A percentile compares a stretch with the other conserved stretches of the same genome.
Evolutionary conservation across 2,113 vertebrate species (phyloP).

Genomic region (Lethenteron camtschaticum): DNA sequence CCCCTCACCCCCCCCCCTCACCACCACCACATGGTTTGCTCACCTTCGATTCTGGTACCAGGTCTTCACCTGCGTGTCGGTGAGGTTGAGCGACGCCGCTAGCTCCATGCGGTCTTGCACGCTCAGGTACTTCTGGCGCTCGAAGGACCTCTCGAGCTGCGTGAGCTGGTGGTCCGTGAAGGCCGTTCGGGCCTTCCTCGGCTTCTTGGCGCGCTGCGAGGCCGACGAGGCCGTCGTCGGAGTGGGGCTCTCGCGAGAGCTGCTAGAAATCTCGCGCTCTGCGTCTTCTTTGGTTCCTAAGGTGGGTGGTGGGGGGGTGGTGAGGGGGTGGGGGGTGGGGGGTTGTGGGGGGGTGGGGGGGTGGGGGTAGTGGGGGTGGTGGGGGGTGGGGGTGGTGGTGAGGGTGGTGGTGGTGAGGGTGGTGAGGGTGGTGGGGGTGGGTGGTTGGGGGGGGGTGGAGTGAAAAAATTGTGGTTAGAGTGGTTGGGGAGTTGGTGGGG

Average conservation of each 20-base stretch:
- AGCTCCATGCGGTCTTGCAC: constrained; percentile 98
- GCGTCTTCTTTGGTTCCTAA: constrained; percentile 75
- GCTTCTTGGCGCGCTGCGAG: constrained; percentile 71
- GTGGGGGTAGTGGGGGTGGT: too few species aligned
- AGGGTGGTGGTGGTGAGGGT: too few species aligned
- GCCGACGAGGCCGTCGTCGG: not conserved
- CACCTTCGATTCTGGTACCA: constrained; percentile 89
- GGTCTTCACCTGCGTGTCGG: constrained; percentile 82
- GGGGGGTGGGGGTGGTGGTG: too few species aligned
- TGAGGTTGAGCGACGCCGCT: constrained; percentile 76
- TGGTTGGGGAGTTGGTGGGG: too few species aligned
- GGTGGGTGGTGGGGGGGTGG: not conserved
- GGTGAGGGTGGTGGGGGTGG: too few species aligned
- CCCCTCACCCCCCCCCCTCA: constrained; percentile 12
- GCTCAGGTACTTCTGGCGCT: constrained; percentile 91
- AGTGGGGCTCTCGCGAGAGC: constrained; percentile 55
- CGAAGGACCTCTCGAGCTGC: constrained; percentile 87
- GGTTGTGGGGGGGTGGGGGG: too few species aligned
- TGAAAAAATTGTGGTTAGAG: too few species aligned
- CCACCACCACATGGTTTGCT: not conserved
- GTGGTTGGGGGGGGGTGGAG: too few species aligned
- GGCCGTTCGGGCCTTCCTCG: constrained; percentile 80
- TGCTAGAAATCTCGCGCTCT: constrained; percentile 83
- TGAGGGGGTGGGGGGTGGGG: too few species aligned
- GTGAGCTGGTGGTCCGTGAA: constrained; percentile 96